These are phyloP conservation scores for Conchocele bisecta DNA, from an alignment of 2,888 invertebrate species.

Conservation along the genomic window DNA sequence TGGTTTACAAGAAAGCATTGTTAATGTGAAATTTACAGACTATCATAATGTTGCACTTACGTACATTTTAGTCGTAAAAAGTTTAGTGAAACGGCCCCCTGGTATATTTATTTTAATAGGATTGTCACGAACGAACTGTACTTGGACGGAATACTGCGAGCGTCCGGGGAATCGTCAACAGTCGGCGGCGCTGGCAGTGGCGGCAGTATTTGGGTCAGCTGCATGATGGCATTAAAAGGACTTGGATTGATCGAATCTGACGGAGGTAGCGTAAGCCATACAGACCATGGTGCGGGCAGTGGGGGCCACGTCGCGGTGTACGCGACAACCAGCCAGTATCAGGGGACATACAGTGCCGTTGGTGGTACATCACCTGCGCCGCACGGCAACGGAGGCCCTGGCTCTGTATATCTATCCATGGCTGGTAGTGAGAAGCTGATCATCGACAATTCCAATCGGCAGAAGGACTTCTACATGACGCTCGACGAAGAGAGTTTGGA, in stretches of 20 bases:
- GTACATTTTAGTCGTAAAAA: too few species aligned
- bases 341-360: conserved; percentile 57
- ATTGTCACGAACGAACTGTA: conserved; percentile 59
- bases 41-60: too few species aligned
- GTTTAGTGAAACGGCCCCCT: too few species aligned
- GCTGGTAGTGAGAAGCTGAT: conserved; percentile 60
- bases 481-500: conserved; percentile 56
- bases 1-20: too few species aligned
- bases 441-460: conserved; percentile 68
- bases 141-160: conserved; percentile 68
- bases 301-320: conserved; percentile 69
- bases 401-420: conserved; percentile 64
- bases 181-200: conserved; percentile 71
- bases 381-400: conserved; percentile 69
- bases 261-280: conserved; percentile 62
- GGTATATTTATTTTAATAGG: too few species aligned
- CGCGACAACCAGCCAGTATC: conserved; percentile 52
- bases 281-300: conserved; percentile 66
- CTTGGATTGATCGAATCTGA: conserved; percentile 62
- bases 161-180: conserved; percentile 57
- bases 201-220: conserved; percentile 67
- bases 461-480: conserved; percentile 66
- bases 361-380: conserved; percentile 62
- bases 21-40: too few species aligned
- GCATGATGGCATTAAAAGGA: conserved; percentile 59